Evolutionary conservation across 1,140 invertebrate species (phyloP).

Genomic region (Eurosta solidaginis): DNA sequence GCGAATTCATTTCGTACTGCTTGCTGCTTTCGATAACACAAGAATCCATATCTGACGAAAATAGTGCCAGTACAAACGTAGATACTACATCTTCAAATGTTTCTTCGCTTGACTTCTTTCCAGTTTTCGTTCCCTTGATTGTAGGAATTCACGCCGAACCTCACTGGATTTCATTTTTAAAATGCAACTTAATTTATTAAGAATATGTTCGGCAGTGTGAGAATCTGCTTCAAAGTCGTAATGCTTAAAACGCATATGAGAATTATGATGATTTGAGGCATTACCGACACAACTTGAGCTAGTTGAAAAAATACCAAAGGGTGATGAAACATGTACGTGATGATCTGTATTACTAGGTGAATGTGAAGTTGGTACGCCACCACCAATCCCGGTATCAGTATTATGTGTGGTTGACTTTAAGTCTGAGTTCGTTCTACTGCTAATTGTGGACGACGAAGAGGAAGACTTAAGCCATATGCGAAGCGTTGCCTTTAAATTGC

Average conservation of each 20-base stretch:
- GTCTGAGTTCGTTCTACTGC: slow-evolving; percentile 37
- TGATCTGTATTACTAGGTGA: slow-evolving; percentile 49
- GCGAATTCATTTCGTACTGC: neutral
- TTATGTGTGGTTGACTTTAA: slow-evolving; percentile 36
- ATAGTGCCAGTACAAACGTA: slow-evolving; percentile 1
- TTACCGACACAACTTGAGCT: slow-evolving; percentile 53
- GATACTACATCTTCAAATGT: slow-evolving; percentile 55
- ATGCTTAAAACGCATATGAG: slow-evolving; percentile 70
- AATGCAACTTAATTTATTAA: slow-evolving; percentile 86
- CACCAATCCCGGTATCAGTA: slow-evolving; percentile 37
- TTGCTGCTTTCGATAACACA: neutral
- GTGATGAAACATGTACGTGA: slow-evolving; percentile 34
- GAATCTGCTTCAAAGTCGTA: slow-evolving; percentile 86
- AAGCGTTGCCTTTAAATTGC: slow-evolving; percentile 65
- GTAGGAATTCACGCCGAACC: slow-evolving; percentile 75
- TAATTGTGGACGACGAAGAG: slow-evolving; percentile 39
- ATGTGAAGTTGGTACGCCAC: slow-evolving; percentile 35
- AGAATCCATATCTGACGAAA: neutral
- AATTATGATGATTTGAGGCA: slow-evolving; percentile 35
- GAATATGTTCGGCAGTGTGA: slow-evolving; percentile 76
- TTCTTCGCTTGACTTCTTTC: slow-evolving; percentile 58
- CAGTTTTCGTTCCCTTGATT: slow-evolving; percentile 68
- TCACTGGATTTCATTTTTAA: slow-evolving; percentile 78
- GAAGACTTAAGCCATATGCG: slow-evolving; percentile 56
- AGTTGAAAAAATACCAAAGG: slow-evolving; percentile 41